Percentiles rank a stretch among this genome's conserved stretches.
Evolutionary conservation across 2,113 vertebrate genomes (phyloP).

Genomic region (Syrmaticus mikado): DNA sequence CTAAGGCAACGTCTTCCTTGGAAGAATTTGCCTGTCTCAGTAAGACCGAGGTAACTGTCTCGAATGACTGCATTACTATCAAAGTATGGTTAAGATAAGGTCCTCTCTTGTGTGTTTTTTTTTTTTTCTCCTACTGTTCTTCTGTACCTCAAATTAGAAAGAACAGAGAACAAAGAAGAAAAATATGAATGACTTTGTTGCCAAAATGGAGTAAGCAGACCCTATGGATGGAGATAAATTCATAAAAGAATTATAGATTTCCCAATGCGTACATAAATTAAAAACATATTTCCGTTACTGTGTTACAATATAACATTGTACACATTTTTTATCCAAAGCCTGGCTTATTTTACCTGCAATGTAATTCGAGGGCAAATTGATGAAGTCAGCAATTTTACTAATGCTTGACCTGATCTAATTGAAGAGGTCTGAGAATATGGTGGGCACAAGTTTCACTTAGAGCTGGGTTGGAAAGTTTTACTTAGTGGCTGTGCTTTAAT

Average conservation of each 20-base stretch:
- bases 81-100: background rate
- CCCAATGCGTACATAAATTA: background rate
- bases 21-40: background rate
- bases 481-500: conserved; percentile 13
- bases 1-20: background rate
- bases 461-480: background rate
- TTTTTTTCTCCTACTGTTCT: background rate
- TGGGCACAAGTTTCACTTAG: background rate
- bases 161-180: background rate
- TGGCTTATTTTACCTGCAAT: background rate
- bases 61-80: background rate
- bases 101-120: background rate
- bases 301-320: background rate
- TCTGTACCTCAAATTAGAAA: background rate
- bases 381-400: background rate
- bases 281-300: background rate
- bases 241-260: background rate
- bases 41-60: conserved; percentile 5
- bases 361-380: background rate
- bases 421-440: background rate
- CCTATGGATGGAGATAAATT: background rate
- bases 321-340: background rate
- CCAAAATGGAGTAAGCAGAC: background rate
- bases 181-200: background rate
- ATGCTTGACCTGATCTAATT: background rate